phyloP scores from a whole-genome alignment of 2,797 vertebrate species.

The Acrossocheilus fasciatus region DNA sequence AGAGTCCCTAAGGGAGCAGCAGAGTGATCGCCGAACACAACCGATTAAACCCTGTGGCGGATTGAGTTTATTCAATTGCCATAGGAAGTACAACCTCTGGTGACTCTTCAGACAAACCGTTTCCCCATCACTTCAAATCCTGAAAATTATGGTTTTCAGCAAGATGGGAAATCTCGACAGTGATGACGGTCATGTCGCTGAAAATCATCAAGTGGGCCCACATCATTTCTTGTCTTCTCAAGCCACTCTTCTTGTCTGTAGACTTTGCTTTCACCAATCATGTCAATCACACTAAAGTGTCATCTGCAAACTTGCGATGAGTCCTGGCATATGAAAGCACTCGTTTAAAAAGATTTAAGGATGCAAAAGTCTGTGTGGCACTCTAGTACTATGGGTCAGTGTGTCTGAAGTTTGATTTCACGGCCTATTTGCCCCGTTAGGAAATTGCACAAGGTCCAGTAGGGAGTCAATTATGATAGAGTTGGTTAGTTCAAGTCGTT shows the following conservation, averaged over 20 bases:
- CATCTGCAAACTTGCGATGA: not conserved
- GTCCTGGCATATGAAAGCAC: not conserved
- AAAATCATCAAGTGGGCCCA: constrained; percentile 5
- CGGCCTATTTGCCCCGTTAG: constrained; percentile 5
- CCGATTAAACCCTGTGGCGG: not conserved
- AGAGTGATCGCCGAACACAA: constrained; percentile 4
- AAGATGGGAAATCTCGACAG: not conserved
- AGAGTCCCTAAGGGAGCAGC: not conserved
- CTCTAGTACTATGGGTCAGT: not conserved
- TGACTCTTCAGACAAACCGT: not conserved
- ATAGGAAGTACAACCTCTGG: constrained; percentile 22
- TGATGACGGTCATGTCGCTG: not conserved
- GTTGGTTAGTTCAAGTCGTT: not conserved
- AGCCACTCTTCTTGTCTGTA: constrained; percentile 7
- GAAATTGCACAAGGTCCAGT: constrained; percentile 5
- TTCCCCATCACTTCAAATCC: not conserved
- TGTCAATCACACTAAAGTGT: not conserved
- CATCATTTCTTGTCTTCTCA: constrained; percentile 3
- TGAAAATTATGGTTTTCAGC: not conserved
- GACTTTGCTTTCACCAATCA: not conserved
- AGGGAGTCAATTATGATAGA: not conserved
- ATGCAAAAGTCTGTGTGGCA: not conserved
- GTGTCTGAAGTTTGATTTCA: constrained; percentile 25
- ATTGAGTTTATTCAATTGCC: constrained; percentile 22
- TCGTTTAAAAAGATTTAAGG: not conserved